A percentile compares a stretch with the other conserved stretches of the same genome.
These are phyloP conservation scores for Herminia tarsipennalis DNA, from an alignment of 2,888 invertebrate genomes.

Conservation along the genomic window DNA sequence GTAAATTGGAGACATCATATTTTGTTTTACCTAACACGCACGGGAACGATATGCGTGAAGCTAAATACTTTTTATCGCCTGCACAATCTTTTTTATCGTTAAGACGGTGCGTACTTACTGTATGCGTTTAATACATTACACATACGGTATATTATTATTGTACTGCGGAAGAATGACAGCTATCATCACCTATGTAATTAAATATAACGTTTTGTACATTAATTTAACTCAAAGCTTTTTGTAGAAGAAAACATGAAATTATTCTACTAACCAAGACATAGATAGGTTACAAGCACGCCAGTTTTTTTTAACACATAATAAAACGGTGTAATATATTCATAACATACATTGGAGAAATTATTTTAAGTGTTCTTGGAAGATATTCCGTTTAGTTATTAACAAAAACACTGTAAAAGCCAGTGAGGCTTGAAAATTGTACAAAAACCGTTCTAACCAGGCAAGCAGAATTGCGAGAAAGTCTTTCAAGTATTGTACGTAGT, in stretches of 20 bases:
- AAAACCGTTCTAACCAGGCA: constrained; percentile 54
- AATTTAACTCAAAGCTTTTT: no score
- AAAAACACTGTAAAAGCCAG: constrained; percentile 20
- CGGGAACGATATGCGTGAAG: no score
- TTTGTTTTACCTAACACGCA: no score
- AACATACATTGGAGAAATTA: not conserved
- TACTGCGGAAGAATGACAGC: no score
- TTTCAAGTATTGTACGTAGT: constrained; percentile 54
- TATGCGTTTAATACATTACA: no score
- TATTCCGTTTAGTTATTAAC: constrained; percentile 1
- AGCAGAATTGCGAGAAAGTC: constrained; percentile 66
- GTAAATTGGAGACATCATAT: no score
- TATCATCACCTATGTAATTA: no score
- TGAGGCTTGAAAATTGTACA: constrained; percentile 21
- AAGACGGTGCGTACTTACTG: no score
- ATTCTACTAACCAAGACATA: not conserved
- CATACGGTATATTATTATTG: no score
- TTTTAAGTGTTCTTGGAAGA: constrained; percentile 4
- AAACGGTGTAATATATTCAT: constrained; percentile 6
- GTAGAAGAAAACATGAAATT: not conserved
- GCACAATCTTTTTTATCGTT: no score
- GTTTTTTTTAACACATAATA: not conserved
- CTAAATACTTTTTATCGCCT: no score
- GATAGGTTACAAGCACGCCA: constrained; percentile 8
- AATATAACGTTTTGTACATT: no score